These are phyloP conservation scores for Pseudomugil tenellus DNA, from an alignment of 2,797 vertebrate genomes.

Conservation along the genomic window DNA sequence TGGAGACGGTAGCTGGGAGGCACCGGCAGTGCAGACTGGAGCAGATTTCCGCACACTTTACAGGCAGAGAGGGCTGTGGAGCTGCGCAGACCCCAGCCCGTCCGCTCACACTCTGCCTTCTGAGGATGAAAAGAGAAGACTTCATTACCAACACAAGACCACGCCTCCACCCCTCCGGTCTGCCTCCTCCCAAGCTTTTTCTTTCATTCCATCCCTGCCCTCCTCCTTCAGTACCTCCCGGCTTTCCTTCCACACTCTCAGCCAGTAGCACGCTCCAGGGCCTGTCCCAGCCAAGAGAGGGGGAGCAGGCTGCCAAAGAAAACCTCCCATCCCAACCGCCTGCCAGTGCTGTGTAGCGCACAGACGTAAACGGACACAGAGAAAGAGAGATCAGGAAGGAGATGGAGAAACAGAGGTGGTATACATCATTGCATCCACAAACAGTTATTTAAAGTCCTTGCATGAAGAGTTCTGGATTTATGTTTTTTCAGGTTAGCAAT, in stretches of 20 bases:
- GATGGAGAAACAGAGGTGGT: constrained; percentile 42
- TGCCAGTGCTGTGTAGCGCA: constrained; percentile 72
- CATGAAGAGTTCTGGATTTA: background rate
- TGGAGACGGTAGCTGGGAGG: constrained; percentile 45
- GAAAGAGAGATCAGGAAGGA: constrained; percentile 18
- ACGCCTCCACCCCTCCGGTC: constrained; percentile 79
- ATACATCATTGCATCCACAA: constrained; percentile 30
- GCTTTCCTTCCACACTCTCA: constrained; percentile 84
- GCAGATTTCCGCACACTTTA: constrained; percentile 64
- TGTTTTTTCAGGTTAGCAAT: constrained; percentile 16
- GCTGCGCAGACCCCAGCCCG: constrained; percentile 83
- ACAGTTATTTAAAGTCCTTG: constrained; percentile 30
- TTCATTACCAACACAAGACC: constrained; percentile 91
- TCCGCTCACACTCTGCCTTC: constrained; percentile 87
- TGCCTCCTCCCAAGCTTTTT: constrained; percentile 72
- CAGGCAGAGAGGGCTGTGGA: constrained; percentile 74
- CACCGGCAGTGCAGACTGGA: constrained; percentile 47
- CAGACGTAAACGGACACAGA: constrained; percentile 36
- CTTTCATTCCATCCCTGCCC: constrained; percentile 66
- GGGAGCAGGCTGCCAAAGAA: constrained; percentile 81
- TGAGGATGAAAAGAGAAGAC: constrained; percentile 93
- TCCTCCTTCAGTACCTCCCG: constrained; percentile 76
- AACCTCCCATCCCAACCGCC: constrained; percentile 76
- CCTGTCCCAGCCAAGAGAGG: constrained; percentile 78
- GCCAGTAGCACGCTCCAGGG: constrained; percentile 89